These are phyloP conservation scores for Aporrectodea caliginosa DNA, from an alignment of 1,140 invertebrate genomes.

Conservation along the genomic window DNA sequence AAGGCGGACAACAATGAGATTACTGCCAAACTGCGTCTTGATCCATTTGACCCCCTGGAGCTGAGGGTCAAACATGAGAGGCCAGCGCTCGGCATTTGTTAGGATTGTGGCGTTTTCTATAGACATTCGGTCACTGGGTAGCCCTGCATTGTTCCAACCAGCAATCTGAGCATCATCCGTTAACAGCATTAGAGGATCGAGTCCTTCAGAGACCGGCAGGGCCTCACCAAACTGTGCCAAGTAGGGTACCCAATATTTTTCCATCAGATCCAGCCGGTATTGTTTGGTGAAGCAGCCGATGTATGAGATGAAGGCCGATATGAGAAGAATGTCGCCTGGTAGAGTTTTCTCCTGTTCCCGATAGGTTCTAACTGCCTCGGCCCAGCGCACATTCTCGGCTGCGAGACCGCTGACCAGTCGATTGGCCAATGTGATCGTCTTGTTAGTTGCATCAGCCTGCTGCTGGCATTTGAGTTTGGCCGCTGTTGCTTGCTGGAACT, in stretches of 20 bases:
- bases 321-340: conserved; percentile 85
- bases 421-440: conserved; percentile 87
- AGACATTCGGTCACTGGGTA: conserved; percentile 92
- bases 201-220: conserved; percentile 78
- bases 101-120: conserved; percentile 95
- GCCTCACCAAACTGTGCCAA: conserved; percentile 60
- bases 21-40: conserved; percentile 82
- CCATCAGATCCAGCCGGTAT: conserved; percentile 79
- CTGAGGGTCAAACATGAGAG: conserved; percentile 93
- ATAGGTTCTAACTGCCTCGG: conserved; percentile 83
- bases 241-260: conserved; percentile 72
- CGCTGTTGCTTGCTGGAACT: conserved; percentile 83
- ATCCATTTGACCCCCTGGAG: conserved; percentile 84
- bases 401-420: conserved; percentile 87
- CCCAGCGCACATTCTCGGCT: conserved; percentile 93
- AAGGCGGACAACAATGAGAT: conserved; percentile 75
- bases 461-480: conserved; percentile 79
- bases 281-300: conserved; percentile 92
- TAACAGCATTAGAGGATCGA: conserved; percentile 79
- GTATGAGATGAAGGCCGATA: conserved; percentile 93
- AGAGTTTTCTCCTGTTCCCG: conserved; percentile 81
- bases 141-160: conserved; percentile 90
- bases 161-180: conserved; percentile 92
- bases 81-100: conserved; percentile 89
- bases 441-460: conserved; percentile 57